Base-by-base conservation (phyloP, 2,888 invertebrate species). In the Blomia tropicalis region DNA sequence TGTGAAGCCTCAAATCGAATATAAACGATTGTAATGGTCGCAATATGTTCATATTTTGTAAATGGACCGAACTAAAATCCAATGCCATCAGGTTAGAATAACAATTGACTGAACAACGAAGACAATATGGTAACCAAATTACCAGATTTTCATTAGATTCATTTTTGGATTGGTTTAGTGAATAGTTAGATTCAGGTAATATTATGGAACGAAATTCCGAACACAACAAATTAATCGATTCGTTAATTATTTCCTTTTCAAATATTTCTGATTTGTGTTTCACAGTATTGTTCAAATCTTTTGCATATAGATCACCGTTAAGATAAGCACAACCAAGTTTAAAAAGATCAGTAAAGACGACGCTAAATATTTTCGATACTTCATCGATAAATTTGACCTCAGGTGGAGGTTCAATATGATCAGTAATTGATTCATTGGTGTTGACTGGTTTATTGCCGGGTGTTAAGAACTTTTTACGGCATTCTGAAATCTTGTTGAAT, bases 321-420 rank as follows among this genome's bases (percentile, higher is more conserved):
- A 93, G 92, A 78, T 96, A 96, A 43, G 89, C 83, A 71, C 91
- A 84, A 0, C 95, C 93, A 1, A 98, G 80, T 72, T 90, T 87
- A 93, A 93, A 96, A 70, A 98, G 80, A 73, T 93, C 89, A 32
- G 89, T 87, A 71, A 95, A 80, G 66, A 83, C 81, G 63, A 82
- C 81, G 1, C 82, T 80, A 43, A 89, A 79, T 65, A 84, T 79
- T 62, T 83, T 82, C 66, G 85, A 84, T 32, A 88, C 76, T 70
- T 85, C 84, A 71, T 89, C 87, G 59, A 86, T 80, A 71, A 87
- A 89, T 63, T 82, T 75, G 3, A 87, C 83, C 66, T 83, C 80
- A 66, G 80, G 79, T 1, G 86, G 85, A 25, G 79, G 77, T 63
- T 70, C 65, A 31, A 51, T 43, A 32, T 61, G 59, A n/a, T 63